Percentiles rank a stretch among this genome's conserved stretches.
Evolutionary conservation across 2,888 invertebrate genomes (phyloP).

Genomic region (Oscheius onirici): DNA sequence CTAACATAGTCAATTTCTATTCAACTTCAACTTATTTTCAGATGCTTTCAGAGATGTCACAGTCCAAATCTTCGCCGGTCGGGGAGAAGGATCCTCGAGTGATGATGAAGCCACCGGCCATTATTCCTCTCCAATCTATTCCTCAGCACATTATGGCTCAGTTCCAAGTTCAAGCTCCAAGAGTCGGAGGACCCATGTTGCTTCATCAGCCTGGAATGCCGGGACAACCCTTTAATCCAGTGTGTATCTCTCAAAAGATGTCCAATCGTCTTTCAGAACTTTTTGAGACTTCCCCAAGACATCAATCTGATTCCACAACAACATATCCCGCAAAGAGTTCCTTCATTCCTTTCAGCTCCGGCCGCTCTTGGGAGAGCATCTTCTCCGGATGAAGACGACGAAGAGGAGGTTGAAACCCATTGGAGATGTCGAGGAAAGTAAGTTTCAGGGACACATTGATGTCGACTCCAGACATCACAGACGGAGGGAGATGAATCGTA

Average conservation of each 20-base stretch:
- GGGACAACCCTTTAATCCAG: no score
- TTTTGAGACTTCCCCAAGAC: no score
- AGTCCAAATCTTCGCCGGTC: background rate
- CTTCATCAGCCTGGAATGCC: no score
- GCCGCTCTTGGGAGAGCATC: background rate
- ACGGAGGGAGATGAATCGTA: conserved; percentile 20
- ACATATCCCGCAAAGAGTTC: no score
- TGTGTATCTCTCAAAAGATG: no score
- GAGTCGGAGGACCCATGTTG: no score
- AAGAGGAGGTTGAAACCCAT: background rate
- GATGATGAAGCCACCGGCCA: conserved; percentile 9
- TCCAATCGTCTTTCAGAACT: no score
- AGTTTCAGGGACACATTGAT: conserved; percentile 1
- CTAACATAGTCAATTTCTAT: background rate
- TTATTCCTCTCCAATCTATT: conserved; percentile 4
- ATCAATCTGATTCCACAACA: no score
- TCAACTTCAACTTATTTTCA: background rate
- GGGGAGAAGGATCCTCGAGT: background rate
- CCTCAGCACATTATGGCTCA: conserved; percentile 3
- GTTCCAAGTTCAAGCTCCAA: background rate
- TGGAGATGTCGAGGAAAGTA: background rate
- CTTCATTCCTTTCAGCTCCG: no score
- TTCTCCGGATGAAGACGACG: conserved; percentile 2
- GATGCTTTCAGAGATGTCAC: conserved; percentile 6
- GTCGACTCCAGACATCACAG: conserved; percentile 8